Conservation (phyloP, 2,888 invertebrate species). For the Eristalis arbustorum region DNA sequence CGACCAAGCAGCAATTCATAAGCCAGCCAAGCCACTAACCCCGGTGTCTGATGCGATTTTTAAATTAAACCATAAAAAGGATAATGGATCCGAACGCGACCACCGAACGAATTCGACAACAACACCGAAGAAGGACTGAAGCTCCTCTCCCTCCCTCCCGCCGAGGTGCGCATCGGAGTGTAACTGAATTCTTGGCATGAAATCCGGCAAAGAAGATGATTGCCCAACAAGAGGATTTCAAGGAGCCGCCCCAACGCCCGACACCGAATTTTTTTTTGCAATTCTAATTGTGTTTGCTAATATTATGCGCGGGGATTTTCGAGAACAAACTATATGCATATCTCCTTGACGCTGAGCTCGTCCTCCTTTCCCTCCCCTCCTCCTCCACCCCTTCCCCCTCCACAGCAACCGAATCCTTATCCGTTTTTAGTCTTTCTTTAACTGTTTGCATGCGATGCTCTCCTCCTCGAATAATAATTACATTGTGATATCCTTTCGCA, state of each 20-base stretch:
- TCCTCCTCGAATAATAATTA: conserved; percentile 60
- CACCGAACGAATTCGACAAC: conserved; percentile 4
- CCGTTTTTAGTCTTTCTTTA: conserved; percentile 34
- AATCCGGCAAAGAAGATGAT: conserved; percentile 47
- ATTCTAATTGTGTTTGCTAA: conserved; percentile 75
- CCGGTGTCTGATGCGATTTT: conserved; percentile 69
- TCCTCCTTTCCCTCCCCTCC: background rate
- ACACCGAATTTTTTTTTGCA: conserved; percentile 66
- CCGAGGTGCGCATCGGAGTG: conserved; percentile 49
- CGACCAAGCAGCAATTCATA: conserved; percentile 43
- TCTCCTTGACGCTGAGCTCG: conserved; percentile 32
- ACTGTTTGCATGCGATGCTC: conserved; percentile 41
- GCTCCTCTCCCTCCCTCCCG: background rate
- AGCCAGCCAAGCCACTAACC: conserved; percentile 58
- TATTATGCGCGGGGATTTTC: conserved; percentile 71
- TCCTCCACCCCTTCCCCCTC: conserved; percentile 40
- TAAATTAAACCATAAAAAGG: conserved; percentile 70
- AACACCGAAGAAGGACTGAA: background rate
- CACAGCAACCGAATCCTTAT: conserved; percentile 32
- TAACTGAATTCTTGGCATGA: conserved; percentile 64
- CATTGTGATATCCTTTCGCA: conserved; percentile 41
- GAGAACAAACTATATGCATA: conserved; percentile 48
- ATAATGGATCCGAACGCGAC: conserved; percentile 46
- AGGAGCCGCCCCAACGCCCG: conserved; percentile 7
- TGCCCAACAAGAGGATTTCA: conserved; percentile 38